phyloP scores from a whole-genome alignment of 1,140 invertebrate species.

The Steinernema feltiae region DNA sequence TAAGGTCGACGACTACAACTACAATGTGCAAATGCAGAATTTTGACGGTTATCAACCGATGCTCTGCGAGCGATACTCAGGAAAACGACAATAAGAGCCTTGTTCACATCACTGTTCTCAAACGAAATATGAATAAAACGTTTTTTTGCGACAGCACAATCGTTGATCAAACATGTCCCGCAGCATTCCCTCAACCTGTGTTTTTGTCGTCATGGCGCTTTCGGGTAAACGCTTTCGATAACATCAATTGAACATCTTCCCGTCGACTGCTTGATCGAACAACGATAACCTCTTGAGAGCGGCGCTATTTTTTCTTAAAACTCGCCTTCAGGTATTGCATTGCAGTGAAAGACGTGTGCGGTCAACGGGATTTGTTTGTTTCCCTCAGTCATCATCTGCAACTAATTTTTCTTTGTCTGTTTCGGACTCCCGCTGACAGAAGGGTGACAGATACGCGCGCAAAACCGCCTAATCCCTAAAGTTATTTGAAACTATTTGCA shows the following conservation, averaged over 20 bases:
- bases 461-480: neutral
- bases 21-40: neutral
- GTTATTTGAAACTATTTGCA: neutral
- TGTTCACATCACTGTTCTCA: neutral
- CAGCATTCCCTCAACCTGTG: too few relatives aligned
- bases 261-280: neutral
- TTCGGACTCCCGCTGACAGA: neutral
- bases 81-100: neutral
- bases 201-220: neutral
- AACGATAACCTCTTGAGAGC: neutral
- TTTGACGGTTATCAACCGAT: neutral
- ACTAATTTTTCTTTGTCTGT: slow-evolving; percentile 2
- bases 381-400: neutral
- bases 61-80: neutral
- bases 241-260: neutral
- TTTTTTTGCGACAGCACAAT: too few relatives aligned
- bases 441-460: neutral
- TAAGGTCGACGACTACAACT: neutral
- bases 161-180: too few relatives aligned
- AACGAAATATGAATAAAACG: too few relatives aligned
- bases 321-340: neutral
- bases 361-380: neutral
- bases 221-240: neutral
- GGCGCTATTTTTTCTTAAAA: neutral
- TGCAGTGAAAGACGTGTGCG: neutral